These are phyloP conservation scores for Acanthisitta chloris DNA, from an alignment of 2,113 vertebrate species.

Conservation along the genomic window DNA sequence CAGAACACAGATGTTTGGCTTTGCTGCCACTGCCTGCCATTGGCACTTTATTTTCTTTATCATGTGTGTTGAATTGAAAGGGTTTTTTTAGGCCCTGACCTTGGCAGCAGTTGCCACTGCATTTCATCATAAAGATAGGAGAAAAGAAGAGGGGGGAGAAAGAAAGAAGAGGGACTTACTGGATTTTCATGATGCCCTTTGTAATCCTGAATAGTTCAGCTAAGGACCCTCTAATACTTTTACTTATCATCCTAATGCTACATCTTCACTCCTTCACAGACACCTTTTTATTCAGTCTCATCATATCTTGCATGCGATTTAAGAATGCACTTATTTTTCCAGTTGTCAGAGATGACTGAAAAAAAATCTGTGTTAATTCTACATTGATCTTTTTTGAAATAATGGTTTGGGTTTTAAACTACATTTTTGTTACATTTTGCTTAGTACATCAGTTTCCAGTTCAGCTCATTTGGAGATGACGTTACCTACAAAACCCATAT, in stretches of 20 bases:
- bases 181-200: slow-evolving; percentile 27
- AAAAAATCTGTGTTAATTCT: background rate
- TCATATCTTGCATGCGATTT: background rate
- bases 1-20: slow-evolving; percentile 32
- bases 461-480: background rate
- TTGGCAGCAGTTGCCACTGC: slow-evolving; percentile 39
- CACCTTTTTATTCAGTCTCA: background rate
- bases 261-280: background rate
- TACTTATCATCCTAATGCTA: background rate
- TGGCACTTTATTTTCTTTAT: slow-evolving; percentile 22
- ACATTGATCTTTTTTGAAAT: background rate
- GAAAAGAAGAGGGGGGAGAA: background rate
- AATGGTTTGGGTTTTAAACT: background rate
- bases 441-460: background rate
- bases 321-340: background rate
- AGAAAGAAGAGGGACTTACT: background rate
- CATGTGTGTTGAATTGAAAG: background rate
- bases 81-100: slow-evolving; percentile 37
- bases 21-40: slow-evolving; percentile 8
- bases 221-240: background rate
- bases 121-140: slow-evolving; percentile 11
- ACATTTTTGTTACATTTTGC: background rate
- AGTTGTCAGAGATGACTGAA: background rate
- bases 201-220: background rate
- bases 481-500: background rate